These are phyloP conservation scores for Nomada fucata DNA, from an alignment of 2,888 invertebrate genomes.

Conservation along the genomic window DNA sequence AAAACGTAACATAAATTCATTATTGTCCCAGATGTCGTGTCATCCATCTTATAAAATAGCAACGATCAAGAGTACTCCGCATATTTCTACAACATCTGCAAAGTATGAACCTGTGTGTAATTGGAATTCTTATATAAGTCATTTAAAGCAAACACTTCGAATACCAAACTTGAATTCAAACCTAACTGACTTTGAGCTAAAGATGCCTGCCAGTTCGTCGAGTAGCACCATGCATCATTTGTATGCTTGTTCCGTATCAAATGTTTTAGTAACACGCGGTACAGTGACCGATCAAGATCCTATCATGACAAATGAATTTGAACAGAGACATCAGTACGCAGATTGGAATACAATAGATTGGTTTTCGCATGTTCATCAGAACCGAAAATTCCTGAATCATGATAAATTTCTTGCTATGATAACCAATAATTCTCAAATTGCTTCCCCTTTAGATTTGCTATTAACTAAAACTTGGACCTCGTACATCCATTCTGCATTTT, in stretches of 20 bases:
- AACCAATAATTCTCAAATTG: constrained; percentile 84
- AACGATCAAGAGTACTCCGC: constrained; percentile 83
- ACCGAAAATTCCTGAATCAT: constrained; percentile 80
- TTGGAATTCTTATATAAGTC: constrained; percentile 81
- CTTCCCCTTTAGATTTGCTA: constrained; percentile 81
- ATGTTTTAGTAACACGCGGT: constrained; percentile 84
- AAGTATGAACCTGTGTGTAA: constrained; percentile 81
- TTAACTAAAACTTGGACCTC: constrained; percentile 84
- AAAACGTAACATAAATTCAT: constrained; percentile 72
- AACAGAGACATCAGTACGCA: constrained; percentile 80
- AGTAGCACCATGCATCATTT: constrained; percentile 27
- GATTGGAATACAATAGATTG: constrained; percentile 81
- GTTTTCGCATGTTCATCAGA: constrained; percentile 82
- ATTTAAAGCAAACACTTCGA: constrained; percentile 78
- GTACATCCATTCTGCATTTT: constrained; percentile 84
- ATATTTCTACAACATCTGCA: constrained; percentile 74
- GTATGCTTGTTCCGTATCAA: constrained; percentile 78
- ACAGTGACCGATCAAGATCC: constrained; percentile 69
- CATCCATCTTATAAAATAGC: constrained; percentile 85
- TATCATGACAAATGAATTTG: constrained; percentile 75
- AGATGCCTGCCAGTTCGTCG: constrained; percentile 57
- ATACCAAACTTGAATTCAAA: constrained; percentile 63
- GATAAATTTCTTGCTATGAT: constrained; percentile 84
- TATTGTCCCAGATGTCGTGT: constrained; percentile 82
- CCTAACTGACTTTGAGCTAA: constrained; percentile 72